Conservation (phyloP, 2,797 vertebrate species). For the Eulemur mongoz region DNA sequence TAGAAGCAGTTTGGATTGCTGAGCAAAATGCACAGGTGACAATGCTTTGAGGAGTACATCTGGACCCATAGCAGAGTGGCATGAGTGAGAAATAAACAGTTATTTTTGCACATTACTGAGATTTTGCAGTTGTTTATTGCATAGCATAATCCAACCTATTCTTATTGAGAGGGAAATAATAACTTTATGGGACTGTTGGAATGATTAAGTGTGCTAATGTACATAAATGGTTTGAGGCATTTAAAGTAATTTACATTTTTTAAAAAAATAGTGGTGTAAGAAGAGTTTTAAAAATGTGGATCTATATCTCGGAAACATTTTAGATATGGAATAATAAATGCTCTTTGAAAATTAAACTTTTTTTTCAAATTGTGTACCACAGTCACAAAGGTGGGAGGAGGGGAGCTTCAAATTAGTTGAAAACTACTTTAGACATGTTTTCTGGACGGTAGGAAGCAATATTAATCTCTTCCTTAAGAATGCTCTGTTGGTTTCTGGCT, state of each 20-base stretch:
- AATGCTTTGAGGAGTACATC: background rate
- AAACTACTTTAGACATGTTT: conserved; percentile 6
- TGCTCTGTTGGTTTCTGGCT: conserved; percentile 43
- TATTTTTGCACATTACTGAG: background rate
- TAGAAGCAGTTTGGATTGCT: background rate
- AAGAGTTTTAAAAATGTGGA: background rate
- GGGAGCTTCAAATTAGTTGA: background rate
- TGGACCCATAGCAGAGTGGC: background rate
- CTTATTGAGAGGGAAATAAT: background rate
- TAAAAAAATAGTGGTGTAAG: background rate
- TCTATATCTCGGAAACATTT: background rate
- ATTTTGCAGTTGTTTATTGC: background rate
- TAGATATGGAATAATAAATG: background rate
- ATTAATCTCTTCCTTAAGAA: conserved; percentile 44
- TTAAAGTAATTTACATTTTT: background rate
- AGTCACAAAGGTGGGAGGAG: background rate
- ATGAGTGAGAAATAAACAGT: background rate
- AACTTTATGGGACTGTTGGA: background rate
- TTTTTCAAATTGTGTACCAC: background rate
- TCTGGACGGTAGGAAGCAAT: background rate
- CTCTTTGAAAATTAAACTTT: background rate
- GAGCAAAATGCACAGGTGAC: background rate
- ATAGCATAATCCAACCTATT: background rate
- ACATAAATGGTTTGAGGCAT: background rate
- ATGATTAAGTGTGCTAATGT: background rate